A percentile compares a stretch with the other conserved stretches of the same genome.
These are phyloP conservation scores for Leucophenga maculata DNA, from an alignment of 2,888 invertebrate species.

Conservation along the genomic window DNA sequence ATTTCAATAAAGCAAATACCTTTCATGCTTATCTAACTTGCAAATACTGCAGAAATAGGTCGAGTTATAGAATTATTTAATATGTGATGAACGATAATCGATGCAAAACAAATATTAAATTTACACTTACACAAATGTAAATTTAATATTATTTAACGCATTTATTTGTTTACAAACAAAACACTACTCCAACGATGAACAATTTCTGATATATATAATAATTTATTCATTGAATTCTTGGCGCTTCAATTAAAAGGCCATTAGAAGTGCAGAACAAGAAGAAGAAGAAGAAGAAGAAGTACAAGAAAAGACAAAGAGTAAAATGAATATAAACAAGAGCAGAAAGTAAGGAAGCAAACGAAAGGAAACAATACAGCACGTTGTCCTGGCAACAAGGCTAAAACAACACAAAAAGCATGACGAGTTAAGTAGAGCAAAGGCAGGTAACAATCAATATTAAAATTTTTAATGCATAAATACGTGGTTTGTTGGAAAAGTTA, in stretches of 20 bases:
- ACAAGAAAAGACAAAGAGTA: constrained; percentile 19
- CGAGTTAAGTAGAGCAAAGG: constrained; percentile 11
- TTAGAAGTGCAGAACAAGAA: constrained; percentile 39
- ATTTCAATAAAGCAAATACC: no score
- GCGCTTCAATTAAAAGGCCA: constrained; percentile 59
- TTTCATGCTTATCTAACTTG: no score
- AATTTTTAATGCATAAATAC: constrained; percentile 36
- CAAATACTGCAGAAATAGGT: no score
- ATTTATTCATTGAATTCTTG: constrained; percentile 59
- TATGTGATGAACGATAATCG: background rate
- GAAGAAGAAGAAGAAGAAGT: no score
- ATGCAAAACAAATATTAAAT: background rate
- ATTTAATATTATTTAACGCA: no score
- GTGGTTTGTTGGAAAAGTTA: no score
- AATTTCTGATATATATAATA: constrained; percentile 24
- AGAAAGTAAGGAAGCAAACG: no score
- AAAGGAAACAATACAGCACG: constrained; percentile 28
- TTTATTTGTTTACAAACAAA: no score
- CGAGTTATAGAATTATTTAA: no score
- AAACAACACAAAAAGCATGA: constrained; percentile 39
- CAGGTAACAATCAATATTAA: constrained; percentile 54
- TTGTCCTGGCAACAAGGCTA: constrained; percentile 51
- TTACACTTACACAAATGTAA: no score
- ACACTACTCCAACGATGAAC: no score
- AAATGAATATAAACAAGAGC: constrained; percentile 15